Percentiles rank a stretch among this genome's conserved stretches.
These are phyloP conservation scores for Lithophane ornitopus DNA, from an alignment of 2,888 invertebrate genomes.

Conservation along the genomic window DNA sequence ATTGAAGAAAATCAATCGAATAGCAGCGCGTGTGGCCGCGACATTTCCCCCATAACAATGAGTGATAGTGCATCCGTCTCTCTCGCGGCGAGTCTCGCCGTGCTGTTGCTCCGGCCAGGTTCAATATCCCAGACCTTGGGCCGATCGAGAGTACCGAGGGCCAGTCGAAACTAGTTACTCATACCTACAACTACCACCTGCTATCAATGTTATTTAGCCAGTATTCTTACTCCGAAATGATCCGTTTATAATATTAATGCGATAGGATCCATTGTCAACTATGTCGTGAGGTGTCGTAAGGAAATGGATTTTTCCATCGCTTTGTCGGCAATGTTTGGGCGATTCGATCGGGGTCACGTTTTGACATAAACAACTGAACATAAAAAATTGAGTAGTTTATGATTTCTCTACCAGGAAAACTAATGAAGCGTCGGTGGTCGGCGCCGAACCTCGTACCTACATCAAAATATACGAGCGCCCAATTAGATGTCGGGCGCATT, in stretches of 20 bases:
- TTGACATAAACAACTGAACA: conserved; percentile 81
- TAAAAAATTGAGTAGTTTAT: conserved; percentile 86
- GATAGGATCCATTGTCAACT: conserved; percentile 51
- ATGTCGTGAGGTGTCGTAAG: conserved; percentile 66
- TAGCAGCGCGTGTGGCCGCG: conserved; percentile 85
- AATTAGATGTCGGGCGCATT: conserved; percentile 90
- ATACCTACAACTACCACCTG: conserved; percentile 84
- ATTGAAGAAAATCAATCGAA: conserved; percentile 77
- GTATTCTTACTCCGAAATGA: conserved; percentile 70
- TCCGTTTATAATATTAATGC: conserved; percentile 45
- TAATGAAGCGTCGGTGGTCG: conserved; percentile 87
- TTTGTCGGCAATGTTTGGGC: conserved; percentile 76
- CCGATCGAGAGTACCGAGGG: conserved; percentile 84
- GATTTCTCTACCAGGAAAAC: conserved; percentile 88
- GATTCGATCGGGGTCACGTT: conserved; percentile 80
- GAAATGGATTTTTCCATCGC: conserved; percentile 79
- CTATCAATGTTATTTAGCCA: conserved; percentile 81
- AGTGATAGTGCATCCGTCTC: conserved; percentile 88
- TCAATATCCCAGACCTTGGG: conserved; percentile 90
- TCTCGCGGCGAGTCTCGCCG: conserved; percentile 85
- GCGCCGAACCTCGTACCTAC: conserved; percentile 81
- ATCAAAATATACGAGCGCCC: conserved; percentile 85
- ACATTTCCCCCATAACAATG: conserved; percentile 89
- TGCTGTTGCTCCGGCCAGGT: conserved; percentile 88
- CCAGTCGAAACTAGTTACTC: conserved; percentile 86